These are phyloP conservation scores for Acanthiza pusilla DNA, from an alignment of 2,797 vertebrate genomes.

Conservation along the genomic window DNA sequence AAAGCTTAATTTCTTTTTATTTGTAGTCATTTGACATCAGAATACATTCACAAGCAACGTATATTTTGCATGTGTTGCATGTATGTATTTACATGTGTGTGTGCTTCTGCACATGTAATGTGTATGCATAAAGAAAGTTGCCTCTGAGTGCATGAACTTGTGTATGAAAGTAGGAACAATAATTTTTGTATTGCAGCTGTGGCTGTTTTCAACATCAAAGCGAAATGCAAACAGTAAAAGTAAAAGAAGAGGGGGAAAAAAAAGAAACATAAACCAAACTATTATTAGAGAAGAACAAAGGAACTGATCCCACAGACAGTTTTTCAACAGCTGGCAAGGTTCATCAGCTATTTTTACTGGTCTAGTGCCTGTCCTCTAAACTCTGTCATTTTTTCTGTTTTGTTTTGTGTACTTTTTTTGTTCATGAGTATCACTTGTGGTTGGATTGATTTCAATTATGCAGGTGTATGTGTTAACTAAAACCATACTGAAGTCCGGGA, in stretches of 20 bases:
- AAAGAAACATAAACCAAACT: constrained; percentile 56
- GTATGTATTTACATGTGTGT: not conserved
- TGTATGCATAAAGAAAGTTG: not conserved
- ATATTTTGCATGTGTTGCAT: not conserved
- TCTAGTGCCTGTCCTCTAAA: constrained; percentile 15
- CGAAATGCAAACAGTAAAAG: constrained; percentile 48
- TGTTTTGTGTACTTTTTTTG: not conserved
- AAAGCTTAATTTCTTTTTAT: not conserved
- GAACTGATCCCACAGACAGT: constrained; percentile 47
- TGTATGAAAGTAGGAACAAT: constrained; percentile 23
- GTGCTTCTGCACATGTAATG: not conserved
- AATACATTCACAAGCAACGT: not conserved
- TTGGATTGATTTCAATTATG: constrained; percentile 44
- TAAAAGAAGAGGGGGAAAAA: not conserved
- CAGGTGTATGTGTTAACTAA: constrained; percentile 61
- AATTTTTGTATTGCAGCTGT: constrained; percentile 55
- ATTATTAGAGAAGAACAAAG: constrained; percentile 68
- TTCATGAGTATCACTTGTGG: constrained; percentile 3
- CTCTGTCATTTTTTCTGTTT: constrained; percentile 39
- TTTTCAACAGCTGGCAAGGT: constrained; percentile 63
- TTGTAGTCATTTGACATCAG: not conserved
- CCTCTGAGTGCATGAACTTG: constrained; percentile 48
- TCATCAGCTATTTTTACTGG: constrained; percentile 57
- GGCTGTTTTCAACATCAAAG: constrained; percentile 60
- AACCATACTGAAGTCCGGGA: constrained; percentile 45